Conservation (phyloP, 2,113 vertebrate genomes). For the Bambusicola thoracicus region DNA sequence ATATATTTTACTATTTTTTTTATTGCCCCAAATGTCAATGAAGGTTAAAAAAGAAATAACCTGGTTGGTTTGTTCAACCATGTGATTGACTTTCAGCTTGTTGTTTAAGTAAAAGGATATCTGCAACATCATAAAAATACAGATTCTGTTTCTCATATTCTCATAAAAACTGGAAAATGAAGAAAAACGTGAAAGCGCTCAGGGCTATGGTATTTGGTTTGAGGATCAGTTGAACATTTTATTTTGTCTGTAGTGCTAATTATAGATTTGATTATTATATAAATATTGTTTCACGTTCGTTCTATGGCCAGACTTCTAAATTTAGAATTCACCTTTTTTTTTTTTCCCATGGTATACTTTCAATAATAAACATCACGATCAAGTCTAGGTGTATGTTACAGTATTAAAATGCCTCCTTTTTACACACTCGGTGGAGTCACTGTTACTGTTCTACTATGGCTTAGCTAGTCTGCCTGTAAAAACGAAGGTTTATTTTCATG, state of each 20-base stretch:
- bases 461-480: background rate
- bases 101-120: conserved; percentile 14
- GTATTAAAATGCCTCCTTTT: conserved; percentile 50
- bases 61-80: background rate
- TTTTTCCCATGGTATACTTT: conserved; percentile 27
- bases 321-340: conserved; percentile 23
- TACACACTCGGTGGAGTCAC: background rate
- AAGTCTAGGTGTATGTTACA: conserved; percentile 36
- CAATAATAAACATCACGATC: conserved; percentile 52
- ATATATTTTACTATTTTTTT: background rate
- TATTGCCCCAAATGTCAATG: background rate
- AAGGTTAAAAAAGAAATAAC: background rate
- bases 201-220: background rate
- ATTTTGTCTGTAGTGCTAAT: conserved; percentile 34
- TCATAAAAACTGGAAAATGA: background rate
- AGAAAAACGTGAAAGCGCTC: background rate
- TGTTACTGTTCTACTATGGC: background rate
- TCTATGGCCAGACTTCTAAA: conserved; percentile 26
- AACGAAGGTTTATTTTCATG: conserved; percentile 36
- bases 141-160: background rate
- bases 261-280: conserved; percentile 21
- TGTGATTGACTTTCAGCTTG: background rate
- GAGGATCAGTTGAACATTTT: conserved; percentile 12
- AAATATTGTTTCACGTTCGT: conserved; percentile 36
- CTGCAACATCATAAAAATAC: conserved; percentile 18